Base-by-base conservation (phyloP, 2,797 vertebrate species). In the Cryptoprocta ferox region DNA sequence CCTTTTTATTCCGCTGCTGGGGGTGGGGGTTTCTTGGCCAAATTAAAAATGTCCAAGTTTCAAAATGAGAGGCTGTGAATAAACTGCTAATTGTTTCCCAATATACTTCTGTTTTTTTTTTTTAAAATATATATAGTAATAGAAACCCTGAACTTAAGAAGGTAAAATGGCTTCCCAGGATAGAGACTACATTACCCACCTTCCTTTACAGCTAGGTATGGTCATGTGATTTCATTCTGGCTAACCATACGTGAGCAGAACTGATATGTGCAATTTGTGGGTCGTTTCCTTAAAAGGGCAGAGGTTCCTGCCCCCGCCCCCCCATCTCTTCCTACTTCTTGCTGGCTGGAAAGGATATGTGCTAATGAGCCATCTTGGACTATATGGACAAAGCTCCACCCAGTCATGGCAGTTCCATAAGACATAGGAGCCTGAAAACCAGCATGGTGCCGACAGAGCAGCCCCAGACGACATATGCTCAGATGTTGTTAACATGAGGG, bases 141-240 rank as follows among this genome's bases (percentile, higher is more conserved):
- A 65, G 63, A 94, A 97, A 76, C 3, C 14, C 71, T 71, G 71
- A 90, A 45, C 59, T 94, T 95, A 85, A 82, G 61, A 95, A 48
- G 39, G 14, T 68, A 95, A 96, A 95, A 93, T 93, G 42, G 83
- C 53, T 85, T 93, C 86, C 32, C 16, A 91, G 56, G 91, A 59
- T 59, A 89, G 35, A 95, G 73, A 95, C 66, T 91, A 91, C 45
- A 71, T 91, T 86, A 65, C 71, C 61, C 73, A 97, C 45, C n/a
- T 28, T 93, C 32, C 7, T 14, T 95, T 80, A 85, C 8, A 81
- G 86, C 19, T 56, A 89, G 50, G 21, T 91, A 30, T 89, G 59
- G 66, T 45, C 82, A 85, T 76, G 15, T 76, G 85, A 56, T 35
- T 84, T 2, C 45, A 78, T 85, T 85, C 81, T 81, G 73, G 68